These are phyloP conservation scores for Hemibagrus guttatus DNA, from an alignment of 2,797 vertebrate species.

Conservation along the genomic window DNA sequence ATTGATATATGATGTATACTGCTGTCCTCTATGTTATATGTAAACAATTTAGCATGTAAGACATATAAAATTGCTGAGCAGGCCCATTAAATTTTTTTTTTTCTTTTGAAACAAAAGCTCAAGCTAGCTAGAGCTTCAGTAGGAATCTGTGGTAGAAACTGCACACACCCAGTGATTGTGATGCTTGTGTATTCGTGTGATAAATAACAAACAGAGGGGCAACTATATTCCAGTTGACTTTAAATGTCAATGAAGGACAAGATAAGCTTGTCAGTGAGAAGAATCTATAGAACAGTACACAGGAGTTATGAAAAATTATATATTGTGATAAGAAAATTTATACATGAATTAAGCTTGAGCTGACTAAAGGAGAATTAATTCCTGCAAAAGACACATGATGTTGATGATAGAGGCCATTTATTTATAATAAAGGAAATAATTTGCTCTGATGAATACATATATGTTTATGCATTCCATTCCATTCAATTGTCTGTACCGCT, in stretches of 20 bases:
- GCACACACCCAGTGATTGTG: neutral
- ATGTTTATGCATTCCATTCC: too few relatives aligned
- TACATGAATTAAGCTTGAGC: neutral
- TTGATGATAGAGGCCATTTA: neutral
- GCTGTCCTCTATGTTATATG: neutral
- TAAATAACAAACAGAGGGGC: neutral
- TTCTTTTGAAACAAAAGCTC: neutral
- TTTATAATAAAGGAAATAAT: neutral
- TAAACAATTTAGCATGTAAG: neutral
- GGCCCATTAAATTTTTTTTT: neutral
- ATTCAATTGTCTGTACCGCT: too few relatives aligned
- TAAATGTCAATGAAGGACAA: neutral
- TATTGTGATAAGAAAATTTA: neutral
- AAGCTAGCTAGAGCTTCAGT: neutral
- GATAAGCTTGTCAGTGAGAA: neutral
- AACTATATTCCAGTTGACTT: neutral
- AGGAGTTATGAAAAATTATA: neutral
- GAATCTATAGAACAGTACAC: neutral
- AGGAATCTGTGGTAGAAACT: neutral
- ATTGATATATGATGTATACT: neutral
- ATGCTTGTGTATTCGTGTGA: neutral
- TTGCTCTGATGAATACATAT: too few relatives aligned
- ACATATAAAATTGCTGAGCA: neutral
- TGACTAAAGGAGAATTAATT: neutral
- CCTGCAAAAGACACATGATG: neutral